Evolutionary conservation across 2,888 invertebrate species (phyloP), one percentile per base, ranked within the genome.

Genomic region (Mantis religiosa): DNA sequence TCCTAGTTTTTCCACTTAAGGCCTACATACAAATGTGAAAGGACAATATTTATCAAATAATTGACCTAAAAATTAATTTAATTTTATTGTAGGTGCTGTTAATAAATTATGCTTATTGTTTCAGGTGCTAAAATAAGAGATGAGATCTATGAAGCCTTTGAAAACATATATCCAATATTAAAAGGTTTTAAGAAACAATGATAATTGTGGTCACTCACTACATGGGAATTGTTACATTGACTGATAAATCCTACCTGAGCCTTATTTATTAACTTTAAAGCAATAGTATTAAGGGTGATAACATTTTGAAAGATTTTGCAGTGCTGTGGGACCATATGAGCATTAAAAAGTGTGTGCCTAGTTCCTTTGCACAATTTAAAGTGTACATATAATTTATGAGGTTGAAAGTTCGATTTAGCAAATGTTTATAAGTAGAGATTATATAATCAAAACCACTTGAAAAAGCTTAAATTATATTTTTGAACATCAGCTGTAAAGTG

Each of bases 101-200:
- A 71, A 28, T 71, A n/a, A 30, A 41, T 34, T 27, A 82, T 30
- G 12, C 34, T 90, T 89, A 91, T 89, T 41, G 85, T 91, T 93
- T 82, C 92, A 95, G 95, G 95, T 89, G 96, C 95, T 88, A 96
- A 96, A 93, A 95, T 95, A 41, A 92, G 95, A 90, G 93, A 94
- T 91, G 95, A 96, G 92, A 96, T 96, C 89, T 95, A 95, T 91
- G 95, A 95, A 92, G 96, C 96, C 3, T 96, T 96, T 92, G 95
- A 95, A 90, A 95, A 95, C 91, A 96, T 96, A 90, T 95, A 95
- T 91, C 95, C 95, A 7, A 95, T 95, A 90, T 91, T 95, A 90
- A 95, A 95, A 92, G 94, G 95, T 91, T 95, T 95, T 92, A 94
- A 95, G 92, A 95, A 95, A 91, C 93, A 93, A 89, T 93, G 91